Evolutionary conservation across 2,888 invertebrate genomes (phyloP).

Genomic region (Drosophila borborema): DNA sequence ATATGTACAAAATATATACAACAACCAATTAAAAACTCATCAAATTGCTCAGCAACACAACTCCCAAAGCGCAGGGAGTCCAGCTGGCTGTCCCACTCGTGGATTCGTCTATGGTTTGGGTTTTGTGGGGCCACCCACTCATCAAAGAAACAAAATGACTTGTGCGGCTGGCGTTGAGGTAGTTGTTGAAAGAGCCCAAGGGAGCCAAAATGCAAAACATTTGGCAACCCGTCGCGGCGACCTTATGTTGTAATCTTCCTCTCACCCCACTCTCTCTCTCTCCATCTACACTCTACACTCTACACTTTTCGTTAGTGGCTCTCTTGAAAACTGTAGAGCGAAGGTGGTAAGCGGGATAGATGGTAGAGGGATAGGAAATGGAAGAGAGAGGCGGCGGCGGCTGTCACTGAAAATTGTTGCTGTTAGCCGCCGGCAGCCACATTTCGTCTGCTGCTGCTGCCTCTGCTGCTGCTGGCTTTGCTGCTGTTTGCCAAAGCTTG

Average conservation of each 20-base stretch:
- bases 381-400: neutral
- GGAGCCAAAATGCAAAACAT: constrained; percentile 50
- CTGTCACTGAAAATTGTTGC: constrained; percentile 52
- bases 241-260: constrained; percentile 32
- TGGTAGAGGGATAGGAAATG: neutral
- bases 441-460: constrained; percentile 62
- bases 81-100: neutral
- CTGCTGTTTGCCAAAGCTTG: constrained; percentile 60
- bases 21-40: constrained; percentile 62
- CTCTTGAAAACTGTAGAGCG: constrained; percentile 30
- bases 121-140: constrained; percentile 28
- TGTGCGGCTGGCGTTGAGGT: neutral
- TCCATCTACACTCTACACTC: too few species aligned
- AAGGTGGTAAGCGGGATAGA: neutral
- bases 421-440: constrained; percentile 60
- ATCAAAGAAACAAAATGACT: constrained; percentile 23
- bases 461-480: constrained; percentile 32
- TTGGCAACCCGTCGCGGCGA: constrained; percentile 50
- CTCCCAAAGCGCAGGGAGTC: constrained; percentile 37
- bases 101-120: neutral
- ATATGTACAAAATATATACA: constrained; percentile 3
- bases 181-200: constrained; percentile 27
- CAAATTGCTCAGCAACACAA: constrained; percentile 46
- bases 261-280: neutral
- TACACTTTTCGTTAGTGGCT: neutral